Base-by-base conservation (phyloP, 2,797 vertebrate species). In the Gymnothorax javanicus region DNA sequence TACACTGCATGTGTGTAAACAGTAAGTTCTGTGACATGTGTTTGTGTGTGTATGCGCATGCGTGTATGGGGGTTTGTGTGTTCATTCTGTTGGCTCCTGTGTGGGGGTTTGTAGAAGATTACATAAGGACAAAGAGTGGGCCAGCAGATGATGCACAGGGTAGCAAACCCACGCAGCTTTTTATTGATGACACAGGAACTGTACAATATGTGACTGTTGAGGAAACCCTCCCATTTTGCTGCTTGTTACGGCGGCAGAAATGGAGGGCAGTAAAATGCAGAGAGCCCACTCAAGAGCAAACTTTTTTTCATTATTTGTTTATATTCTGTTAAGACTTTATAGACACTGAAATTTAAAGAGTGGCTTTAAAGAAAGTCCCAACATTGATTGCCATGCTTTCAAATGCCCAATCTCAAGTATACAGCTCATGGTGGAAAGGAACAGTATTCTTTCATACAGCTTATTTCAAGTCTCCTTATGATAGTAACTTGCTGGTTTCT, bases 81-180 rank as follows among this genome's bases (percentile, higher is more conserved):
- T 25, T 20, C 58, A 62, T 52, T 62, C 4, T 85, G 67, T 85
- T 50, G 71, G 84, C 43, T 43, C 71, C 71, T 75, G 3, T 75
- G 13, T 13, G 71, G 52, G 43, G 67, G 82, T 54, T 57, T 67
- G 17, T 4, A 83, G 56, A n/a, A 57, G 43, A 67, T 84, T 67
- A 67, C 50, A 69, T 84, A 84, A 84, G 43, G 60, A 23, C 33
- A 60, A 27, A 54, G 58, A 52, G 59, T 84, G 62, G 62, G 83
- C 33, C 83, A 69, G 83, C 60, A 84, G 59, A 84, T 84, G 83
- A 84, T 52, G 83, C 33, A 12, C 60, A 69, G 33, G 83, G 83
- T 67, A 33, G 60, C 13, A 83, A 83, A 83, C 81, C 81, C 81
- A 84, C 58, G 27, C 83, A 62, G 58, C n/a, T 62, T 8, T 27